Evolutionary conservation across 2,888 invertebrate species (phyloP), one percentile per base, ranked within the genome.

Genomic region (Hirtodrosophila confusa): DNA sequence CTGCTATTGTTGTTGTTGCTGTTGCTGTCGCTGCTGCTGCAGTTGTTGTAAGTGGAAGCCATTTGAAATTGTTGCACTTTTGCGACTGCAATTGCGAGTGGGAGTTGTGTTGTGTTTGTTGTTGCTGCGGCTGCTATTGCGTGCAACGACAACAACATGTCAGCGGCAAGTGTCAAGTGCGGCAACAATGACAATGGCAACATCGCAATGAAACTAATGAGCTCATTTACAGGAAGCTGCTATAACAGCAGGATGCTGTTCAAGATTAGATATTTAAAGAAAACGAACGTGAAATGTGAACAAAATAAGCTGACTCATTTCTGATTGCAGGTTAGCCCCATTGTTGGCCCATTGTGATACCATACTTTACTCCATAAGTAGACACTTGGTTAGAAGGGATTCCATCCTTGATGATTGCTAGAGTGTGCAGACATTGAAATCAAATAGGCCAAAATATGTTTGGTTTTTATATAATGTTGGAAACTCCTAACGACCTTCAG

Each of bases 21-120:
- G 80, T 70, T 61, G 70, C 73, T 39, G 69, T 51, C 35, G 55
- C 43, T 50, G 44, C 24, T 56, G 37, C 53, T 35, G 55, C 50
- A 57, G 57, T 58, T 65, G 62, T 65, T 50, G 65, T 79, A 75
- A 78, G 83, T 82, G 74, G 82, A 67, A 72, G 72, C 80, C 51
- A 69, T 83, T 80, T 80, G 69, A 77, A 84, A 80, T 72, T 64
- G 83, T 77, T 77, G 78, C 86, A 83, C 83, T 71, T 80, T 78
- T 77, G 58, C 51, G 51, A 65, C 67, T 56, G 55, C 58, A 65
- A 60, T 27, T 47, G 63, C 47, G 74, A 62, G 78, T 78, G 78
- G 78, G 78, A 50, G 78, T 78, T 57, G 61, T 53, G 57, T 54
- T 69, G 58, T 43, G 58, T 48, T 39, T 63, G 67, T 49, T 55